Evolutionary conservation across 2,113 vertebrate genomes (phyloP).

Genomic region (Zapornia atra): DNA sequence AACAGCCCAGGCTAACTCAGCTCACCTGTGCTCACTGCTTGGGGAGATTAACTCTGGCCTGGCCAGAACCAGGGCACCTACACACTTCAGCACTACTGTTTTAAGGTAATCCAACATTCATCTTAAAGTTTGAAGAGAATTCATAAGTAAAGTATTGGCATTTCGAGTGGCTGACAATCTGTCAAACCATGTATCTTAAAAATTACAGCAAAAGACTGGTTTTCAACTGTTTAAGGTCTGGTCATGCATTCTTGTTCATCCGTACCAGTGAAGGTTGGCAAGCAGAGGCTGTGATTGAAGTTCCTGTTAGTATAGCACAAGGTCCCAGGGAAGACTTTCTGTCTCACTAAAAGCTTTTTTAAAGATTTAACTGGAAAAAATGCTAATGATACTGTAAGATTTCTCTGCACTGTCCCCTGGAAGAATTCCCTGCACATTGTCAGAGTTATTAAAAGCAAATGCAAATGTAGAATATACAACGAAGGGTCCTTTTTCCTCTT

Average conservation of each 20-base stretch:
- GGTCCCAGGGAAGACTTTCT: background rate
- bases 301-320: background rate
- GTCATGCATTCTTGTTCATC: background rate
- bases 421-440: background rate
- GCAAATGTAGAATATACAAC: background rate
- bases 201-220: background rate
- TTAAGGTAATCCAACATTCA: conserved; percentile 1
- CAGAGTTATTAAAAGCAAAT: background rate
- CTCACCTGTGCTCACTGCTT: too few relatives aligned
- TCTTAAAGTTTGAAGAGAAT: conserved; percentile 2
- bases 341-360: conserved; percentile 11
- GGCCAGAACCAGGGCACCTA: background rate
- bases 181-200: background rate
- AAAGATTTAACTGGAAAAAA: conserved; percentile 25
- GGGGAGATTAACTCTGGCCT: too few relatives aligned
- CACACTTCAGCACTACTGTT: background rate
- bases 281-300: background rate
- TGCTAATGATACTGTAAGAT: background rate
- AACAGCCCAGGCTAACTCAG: too few relatives aligned
- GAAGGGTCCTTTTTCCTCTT: background rate
- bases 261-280: background rate
- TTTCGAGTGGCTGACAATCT: background rate
- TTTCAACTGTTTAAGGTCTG: background rate
- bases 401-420: background rate
- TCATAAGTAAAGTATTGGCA: background rate